Evolutionary conservation across 1,140 invertebrate genomes (phyloP), one percentile per base, ranked within the genome.

Genomic region (Berghia stephanieae): DNA sequence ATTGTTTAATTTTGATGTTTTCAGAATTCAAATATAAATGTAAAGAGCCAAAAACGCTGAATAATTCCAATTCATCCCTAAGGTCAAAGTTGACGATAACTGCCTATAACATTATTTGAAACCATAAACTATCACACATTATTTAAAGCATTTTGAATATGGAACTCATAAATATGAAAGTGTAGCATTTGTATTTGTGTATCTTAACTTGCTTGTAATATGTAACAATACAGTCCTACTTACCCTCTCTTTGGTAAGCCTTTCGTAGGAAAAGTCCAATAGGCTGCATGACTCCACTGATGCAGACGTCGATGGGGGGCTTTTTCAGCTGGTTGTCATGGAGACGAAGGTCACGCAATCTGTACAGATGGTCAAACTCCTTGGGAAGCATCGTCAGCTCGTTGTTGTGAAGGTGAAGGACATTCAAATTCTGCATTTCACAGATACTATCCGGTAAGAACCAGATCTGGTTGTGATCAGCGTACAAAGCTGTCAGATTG

Each of bases 301-400:
- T 83, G 77, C 85, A 86, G 2, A 89, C 86, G 70, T 89, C 88
- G 78, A 84, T 87, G 8, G 88, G 88, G 21, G 88, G 88, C 6
- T 80, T 86, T 77, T 84, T 83, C 24, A 89, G 75, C 24, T 87
- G 86, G 78, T 89, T 89, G 76, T 85, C 83, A 57, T 88, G 82
- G 18, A 89, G 85, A 60, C 85, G 80, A 0, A 88, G 79, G 49
- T 88, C 87, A 31, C 81, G 84, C 36, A 89, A 80, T 34, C 70
- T 72, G 8, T 70, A 81, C 36, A 88, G 79, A 36, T 84, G 74
- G 57, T 88, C 87, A 75, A 89, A 86, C 31, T 86, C 83, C 69
- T 82, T 71, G 10, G 88, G 88, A 27, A 89, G 81, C 38, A 80
- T 78, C 16, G 82, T 75, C 34, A 89, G 77, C 6, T 77, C 66